Base-by-base conservation (phyloP, 1,140 invertebrate species). In the Heliothis virescens region DNA sequence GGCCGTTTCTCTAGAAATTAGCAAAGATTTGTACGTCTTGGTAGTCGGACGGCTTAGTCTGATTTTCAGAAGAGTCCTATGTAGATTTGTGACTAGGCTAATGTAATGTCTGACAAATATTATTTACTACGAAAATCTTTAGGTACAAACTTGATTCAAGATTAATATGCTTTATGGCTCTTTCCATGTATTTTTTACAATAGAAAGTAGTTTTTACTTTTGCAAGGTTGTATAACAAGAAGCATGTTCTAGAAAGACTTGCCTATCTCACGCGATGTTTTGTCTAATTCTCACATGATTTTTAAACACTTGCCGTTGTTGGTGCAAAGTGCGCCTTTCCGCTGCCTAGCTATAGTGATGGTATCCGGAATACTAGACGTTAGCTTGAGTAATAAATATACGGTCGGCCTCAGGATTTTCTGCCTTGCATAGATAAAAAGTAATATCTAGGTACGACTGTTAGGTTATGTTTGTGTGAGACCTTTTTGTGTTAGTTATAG, bases 351-450 rank as follows among this genome's bases (percentile, higher is more conserved):
- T 34, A 52, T 57, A 72, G 50, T 71, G 52, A 72, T 72, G 50
- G 52, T 55, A 55, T 72, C 69, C 69, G 69, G 69, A n/a, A n/a
- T 10, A 15, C 26, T 34, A 16, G 69, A 72, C 69, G 69, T 3
- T 16, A 10, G 69, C 52, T 55, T 5, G 34, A 52, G 52, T 18
- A 72, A 55, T 72, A 72, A 72, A 72, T 72, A 72, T 48, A 67
- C 50, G 57, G 26, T 13, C 69, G 47, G 21, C 16, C 26, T 16
- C 50, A 18, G 52, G 29, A 72, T 72, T 69, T 29, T 48, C 50
- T 55, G 50, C 55, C 69, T 72, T 72, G 69, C 69, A 72, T 72
- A 72, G 69, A 72, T 72, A 72, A 72, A 72, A 71, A 71, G n/a
- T 71, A 71, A 71, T 71, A 53, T 53, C 67, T 53, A 41, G 34